Conservation (phyloP, 2,888 invertebrate species). For the Leuctra nigra region DNA sequence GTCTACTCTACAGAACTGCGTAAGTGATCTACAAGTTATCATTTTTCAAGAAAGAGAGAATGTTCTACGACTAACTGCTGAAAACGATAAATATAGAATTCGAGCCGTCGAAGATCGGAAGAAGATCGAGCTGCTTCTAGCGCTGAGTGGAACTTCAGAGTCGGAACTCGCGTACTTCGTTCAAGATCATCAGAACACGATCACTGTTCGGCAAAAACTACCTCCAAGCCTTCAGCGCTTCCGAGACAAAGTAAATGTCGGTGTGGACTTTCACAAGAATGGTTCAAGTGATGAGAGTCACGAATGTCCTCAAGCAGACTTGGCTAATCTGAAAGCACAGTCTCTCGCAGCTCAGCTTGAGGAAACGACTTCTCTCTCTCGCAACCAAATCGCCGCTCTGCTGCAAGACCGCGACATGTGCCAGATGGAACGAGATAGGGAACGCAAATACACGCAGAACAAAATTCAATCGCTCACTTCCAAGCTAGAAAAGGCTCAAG, state of each 20-base stretch:
- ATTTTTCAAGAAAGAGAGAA: constrained; percentile 42
- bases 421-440: constrained; percentile 38
- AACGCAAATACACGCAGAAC: constrained; percentile 31
- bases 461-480: constrained; percentile 29
- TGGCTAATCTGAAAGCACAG: constrained; percentile 12
- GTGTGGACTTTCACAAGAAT: neutral
- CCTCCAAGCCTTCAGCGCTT: constrained; percentile 8
- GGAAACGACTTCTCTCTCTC: constrained; percentile 38
- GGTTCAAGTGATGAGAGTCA: neutral
- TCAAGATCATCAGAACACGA: constrained; percentile 24
- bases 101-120: constrained; percentile 38
- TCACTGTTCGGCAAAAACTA: constrained; percentile 11
- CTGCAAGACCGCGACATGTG: constrained; percentile 39
- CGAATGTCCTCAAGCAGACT: neutral
- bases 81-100: constrained; percentile 42
- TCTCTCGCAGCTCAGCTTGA: constrained; percentile 34
- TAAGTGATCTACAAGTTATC: constrained; percentile 42
- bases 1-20: constrained; percentile 40
- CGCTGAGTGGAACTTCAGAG: constrained; percentile 37
- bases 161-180: constrained; percentile 40
- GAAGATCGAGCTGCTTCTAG: constrained; percentile 39
- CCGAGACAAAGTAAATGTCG: neutral
- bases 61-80: constrained; percentile 39
- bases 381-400: constrained; percentile 39
- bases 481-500: constrained; percentile 40